Percentiles rank a stretch among this genome's conserved stretches.
phyloP scores from a whole-genome alignment of 2,888 invertebrate species.

The Melinaea marsaeus region DNA sequence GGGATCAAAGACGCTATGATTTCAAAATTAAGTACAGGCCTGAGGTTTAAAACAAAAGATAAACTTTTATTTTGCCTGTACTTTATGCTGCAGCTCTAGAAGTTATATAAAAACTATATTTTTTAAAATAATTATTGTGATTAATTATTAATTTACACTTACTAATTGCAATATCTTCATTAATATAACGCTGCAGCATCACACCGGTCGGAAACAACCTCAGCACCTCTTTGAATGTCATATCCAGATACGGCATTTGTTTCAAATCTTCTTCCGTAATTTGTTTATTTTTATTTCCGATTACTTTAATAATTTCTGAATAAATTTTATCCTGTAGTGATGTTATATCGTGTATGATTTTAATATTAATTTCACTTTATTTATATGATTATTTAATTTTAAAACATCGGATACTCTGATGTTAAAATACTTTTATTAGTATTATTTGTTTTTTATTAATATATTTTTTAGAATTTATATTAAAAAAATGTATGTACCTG shows the following conservation, averaged over 20 bases:
- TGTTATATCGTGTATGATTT: neutral
- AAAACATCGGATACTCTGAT: too few relatives aligned
- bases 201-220: conserved; percentile 63
- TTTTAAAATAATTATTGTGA: neutral
- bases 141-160: conserved; percentile 24
- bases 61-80: too few relatives aligned
- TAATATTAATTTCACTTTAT: neutral
- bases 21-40: too few relatives aligned
- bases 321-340: conserved; percentile 54
- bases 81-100: too few relatives aligned
- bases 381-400: too few relatives aligned
- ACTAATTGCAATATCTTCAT: conserved; percentile 58
- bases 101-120: neutral
- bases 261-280: conserved; percentile 55
- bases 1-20: too few relatives aligned
- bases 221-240: conserved; percentile 61
- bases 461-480: neutral
- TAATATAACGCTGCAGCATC: conserved; percentile 54
- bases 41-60: too few relatives aligned
- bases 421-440: too few relatives aligned
- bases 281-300: conserved; percentile 46
- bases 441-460: too few relatives aligned
- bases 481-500: conserved; percentile 44
- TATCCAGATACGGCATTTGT: conserved; percentile 61
- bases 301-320: conserved; percentile 49